Base-by-base conservation (phyloP, 2,113 vertebrate species). In the Festucalex cinctus region DNA sequence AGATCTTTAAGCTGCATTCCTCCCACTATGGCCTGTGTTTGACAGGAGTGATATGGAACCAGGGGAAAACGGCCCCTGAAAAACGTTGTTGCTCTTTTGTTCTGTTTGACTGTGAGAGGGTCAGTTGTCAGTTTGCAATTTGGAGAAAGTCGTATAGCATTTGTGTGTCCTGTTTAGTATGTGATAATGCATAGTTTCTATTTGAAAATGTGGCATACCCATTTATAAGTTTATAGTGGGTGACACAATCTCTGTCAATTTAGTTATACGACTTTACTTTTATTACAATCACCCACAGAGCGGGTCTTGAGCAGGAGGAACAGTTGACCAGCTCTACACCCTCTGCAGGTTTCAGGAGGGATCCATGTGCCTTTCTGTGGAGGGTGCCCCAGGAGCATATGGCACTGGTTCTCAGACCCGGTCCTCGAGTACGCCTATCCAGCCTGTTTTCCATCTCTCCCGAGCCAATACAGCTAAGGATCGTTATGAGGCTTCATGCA, bases 151-250 rank as follows among this genome's bases (percentile, higher is more conserved):
- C 19, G 14, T 58, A 44, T n/a, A 66, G 70, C 65, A 76, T 80
- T 78, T 32, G 63, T 70, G 70, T 75, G 36, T 74, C 51, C 57
- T 75, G 41, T 70, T 83, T 71, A 82, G 74, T 81, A 78, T 71
- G 80, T 86, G 84, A 75, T 87, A 83, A 86, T 83, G 56, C 63
- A 63, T 44, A 36, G 64, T 76, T 78, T 79, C 64, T 65, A 49
- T 77, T 77, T 66, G 63, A 49, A 71, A 60, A 37, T 80, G 70
- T 70, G 70, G 68, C 24, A 28, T 70, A 69, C 58, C 61, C 75
- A 80, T 67, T 60, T 63, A 62, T 78, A 74, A 54, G 67, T 81
- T 82, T 77, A 80, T 71, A 49, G 75, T 24, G 35, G 58, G 65
- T 70, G 70, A 58, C 43, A 76, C 75, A 86, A 48, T 61, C 14